Conservation (phyloP, 2,113 vertebrate species). For the Phainopepla nitens region DNA sequence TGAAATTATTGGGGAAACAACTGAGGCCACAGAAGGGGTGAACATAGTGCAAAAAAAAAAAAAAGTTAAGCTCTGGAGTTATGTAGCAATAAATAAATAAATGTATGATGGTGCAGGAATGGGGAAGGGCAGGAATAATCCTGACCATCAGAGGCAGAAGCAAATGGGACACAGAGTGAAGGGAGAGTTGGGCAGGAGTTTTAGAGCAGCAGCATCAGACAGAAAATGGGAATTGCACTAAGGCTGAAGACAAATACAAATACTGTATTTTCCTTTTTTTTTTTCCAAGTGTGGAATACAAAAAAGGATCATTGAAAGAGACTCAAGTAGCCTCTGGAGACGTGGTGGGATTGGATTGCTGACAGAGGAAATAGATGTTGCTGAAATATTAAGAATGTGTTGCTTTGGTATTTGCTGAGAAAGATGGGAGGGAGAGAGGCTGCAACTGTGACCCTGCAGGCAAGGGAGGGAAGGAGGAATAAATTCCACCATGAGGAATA, state of each 20-base stretch:
- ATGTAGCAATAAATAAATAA: not conserved
- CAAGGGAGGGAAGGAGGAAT: not conserved
- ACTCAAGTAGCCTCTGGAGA: not conserved
- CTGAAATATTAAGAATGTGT: constrained; percentile 33
- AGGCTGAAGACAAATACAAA: not conserved
- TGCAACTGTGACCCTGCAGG: not conserved
- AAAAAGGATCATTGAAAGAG: not conserved
- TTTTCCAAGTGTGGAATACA: not conserved
- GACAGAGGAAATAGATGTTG: constrained; percentile 7
- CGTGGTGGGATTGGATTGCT: not conserved
- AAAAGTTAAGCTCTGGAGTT: not conserved
- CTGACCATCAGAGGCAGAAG: not conserved
- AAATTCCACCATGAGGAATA: not conserved
- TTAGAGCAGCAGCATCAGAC: not conserved
- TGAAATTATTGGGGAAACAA: not conserved
- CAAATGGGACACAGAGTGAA: fast-evolving
- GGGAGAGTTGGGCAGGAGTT: not conserved
- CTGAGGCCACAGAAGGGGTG: not conserved
- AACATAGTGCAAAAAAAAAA: not conserved
- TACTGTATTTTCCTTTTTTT: fast-evolving
- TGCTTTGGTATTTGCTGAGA: constrained; percentile 19
- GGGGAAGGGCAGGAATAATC: not conserved
- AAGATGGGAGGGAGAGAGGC: not conserved
- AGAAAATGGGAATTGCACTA: not conserved
- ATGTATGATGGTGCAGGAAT: not conserved